Evolutionary conservation across 1,140 invertebrate species (phyloP), one percentile per base, ranked within the genome.

Genomic region (Aethina tumida): DNA sequence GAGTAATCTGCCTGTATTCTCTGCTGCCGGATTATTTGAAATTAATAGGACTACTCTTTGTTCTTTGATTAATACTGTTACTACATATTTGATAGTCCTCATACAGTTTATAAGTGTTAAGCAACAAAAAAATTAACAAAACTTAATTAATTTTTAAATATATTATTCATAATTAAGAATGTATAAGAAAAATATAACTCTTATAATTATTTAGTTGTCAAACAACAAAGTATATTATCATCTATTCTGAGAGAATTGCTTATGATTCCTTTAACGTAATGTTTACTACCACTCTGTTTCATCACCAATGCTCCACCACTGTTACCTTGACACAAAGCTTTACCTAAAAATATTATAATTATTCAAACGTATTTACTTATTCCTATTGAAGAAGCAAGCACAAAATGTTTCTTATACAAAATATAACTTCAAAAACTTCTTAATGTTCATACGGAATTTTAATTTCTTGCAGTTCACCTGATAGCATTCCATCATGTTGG

Each of bases 271-370:
- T 39, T 37, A 2, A 54, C 17, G 33, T 39, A 52, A 43, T 38
- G 50, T 16, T 43, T 30, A 5, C 33, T 30, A 3, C 35, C 24
- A n/a, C n/a, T n/a, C 1, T 14, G 14, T 27, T 34, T 31, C 19
- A 54, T 35, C 1, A 42, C 44, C 18, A 54, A 39, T 8, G 39
- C 49, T 10, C 52, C 52, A 8, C 52, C 52, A 42, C 52, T 54
- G 24, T 54, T 50, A 16, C 52, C 52, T 33, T 34, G 26, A 25
- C 52, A 54, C 8, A 50, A 49, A 21, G 41, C 32, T 17, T 30
- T 50, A 34, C 45, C 52, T 54, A 24, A 29, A 40, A 44, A 10
- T 7, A 9, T 20, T 18, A 8, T 33, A 14, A 1, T 4, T 13
- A n/a, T 30, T 37, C 17, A 16, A 10, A 17, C n/a, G n/a, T n/a